Percentiles rank a stretch among this genome's conserved stretches.
phyloP scores from a whole-genome alignment of 1,140 invertebrate species.

The Plectus sambesii region DNA sequence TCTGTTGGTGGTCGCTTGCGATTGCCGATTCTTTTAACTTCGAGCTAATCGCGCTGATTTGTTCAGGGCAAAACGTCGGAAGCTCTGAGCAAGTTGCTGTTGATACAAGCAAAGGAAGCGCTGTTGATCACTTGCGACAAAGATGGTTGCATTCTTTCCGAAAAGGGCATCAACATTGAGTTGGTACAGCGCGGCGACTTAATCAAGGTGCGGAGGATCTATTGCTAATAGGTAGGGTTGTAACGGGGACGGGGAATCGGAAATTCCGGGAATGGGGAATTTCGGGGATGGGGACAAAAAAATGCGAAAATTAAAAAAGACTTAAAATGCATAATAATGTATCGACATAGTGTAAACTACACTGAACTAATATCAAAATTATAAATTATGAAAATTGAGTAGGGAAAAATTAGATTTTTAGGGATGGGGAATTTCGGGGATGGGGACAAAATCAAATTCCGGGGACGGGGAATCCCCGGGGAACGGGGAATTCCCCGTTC shows the following conservation, averaged over 20 bases:
- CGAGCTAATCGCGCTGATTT: constrained; percentile 18
- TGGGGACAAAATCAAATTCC: too few relatives aligned
- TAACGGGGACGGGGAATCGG: too few relatives aligned
- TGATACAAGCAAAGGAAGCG: constrained; percentile 87
- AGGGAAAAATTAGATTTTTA: too few relatives aligned
- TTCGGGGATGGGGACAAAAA: too few relatives aligned
- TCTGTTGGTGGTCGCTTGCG: constrained; percentile 1
- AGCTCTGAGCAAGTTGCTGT: constrained; percentile 83
- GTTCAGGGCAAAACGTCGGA: constrained; percentile 94
- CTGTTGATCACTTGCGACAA: constrained; percentile 66
- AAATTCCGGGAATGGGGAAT: too few relatives aligned
- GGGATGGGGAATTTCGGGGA: too few relatives aligned
- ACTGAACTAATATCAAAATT: too few relatives aligned
- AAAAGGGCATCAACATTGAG: constrained; percentile 75
- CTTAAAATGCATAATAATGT: too few relatives aligned
- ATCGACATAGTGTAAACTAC: too few relatives aligned
- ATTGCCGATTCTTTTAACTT: constrained; percentile 10
- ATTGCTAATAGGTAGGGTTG: not conserved
- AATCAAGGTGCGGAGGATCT: constrained; percentile 58
- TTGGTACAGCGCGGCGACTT: constrained; percentile 85
- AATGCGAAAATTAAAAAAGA: constrained; percentile 3
- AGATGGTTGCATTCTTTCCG: constrained; percentile 62
- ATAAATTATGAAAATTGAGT: too few relatives aligned
- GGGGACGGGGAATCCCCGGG: too few relatives aligned
- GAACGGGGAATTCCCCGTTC: too few relatives aligned